phyloP scores from a whole-genome alignment of 2,113 vertebrate genomes.

The Macquaria ambigua region DNA sequence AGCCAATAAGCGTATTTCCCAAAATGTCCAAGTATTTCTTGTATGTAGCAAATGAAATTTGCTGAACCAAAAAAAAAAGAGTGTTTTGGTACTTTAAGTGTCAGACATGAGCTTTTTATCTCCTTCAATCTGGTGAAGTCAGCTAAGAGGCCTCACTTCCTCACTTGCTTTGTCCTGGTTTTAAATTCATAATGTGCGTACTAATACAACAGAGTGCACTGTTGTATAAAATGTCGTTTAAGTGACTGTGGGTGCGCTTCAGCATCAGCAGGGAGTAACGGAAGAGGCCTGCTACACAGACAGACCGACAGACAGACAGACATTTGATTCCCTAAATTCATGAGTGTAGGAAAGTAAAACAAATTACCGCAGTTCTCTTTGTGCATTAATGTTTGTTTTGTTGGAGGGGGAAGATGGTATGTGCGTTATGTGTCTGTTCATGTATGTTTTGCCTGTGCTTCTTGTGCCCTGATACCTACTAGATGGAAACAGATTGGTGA shows the following conservation, averaged over 20 bases:
- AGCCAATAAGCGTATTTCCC: background rate
- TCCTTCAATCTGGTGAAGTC: background rate
- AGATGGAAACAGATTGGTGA: background rate
- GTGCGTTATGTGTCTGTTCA: background rate
- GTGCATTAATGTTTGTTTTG: background rate
- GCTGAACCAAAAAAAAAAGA: background rate
- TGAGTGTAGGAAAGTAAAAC: background rate
- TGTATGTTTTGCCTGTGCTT: background rate
- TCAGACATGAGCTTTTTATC: background rate
- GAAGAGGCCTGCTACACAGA: background rate
- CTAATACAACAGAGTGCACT: background rate
- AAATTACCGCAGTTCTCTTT: background rate
- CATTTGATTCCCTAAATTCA: background rate
- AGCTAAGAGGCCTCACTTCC: background rate
- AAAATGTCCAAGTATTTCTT: background rate
- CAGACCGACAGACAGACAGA: background rate
- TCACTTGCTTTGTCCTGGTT: background rate
- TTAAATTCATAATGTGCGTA: too few relatives aligned
- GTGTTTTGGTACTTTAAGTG: conserved; percentile 1
- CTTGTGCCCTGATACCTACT: background rate
- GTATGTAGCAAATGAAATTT: background rate
- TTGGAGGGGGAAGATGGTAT: background rate
- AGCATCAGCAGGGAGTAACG: background rate
- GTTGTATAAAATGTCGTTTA: background rate
- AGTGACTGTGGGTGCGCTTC: background rate